phyloP scores from a whole-genome alignment of 2,888 invertebrate species.

The Lasioglossum calceatum region DNA sequence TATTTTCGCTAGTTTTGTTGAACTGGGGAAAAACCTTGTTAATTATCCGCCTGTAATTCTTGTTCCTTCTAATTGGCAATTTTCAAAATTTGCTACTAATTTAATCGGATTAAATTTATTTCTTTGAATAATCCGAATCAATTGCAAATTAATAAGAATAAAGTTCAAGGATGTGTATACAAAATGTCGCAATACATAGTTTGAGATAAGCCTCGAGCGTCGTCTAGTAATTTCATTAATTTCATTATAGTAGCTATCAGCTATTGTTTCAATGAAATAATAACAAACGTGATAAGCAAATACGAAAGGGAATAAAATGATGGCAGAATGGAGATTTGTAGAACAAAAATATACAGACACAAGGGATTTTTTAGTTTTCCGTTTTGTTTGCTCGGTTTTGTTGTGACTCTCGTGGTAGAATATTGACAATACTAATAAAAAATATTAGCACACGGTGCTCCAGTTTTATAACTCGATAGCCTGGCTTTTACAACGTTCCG shows the following conservation, averaged over 20 bases:
- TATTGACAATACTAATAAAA: neutral
- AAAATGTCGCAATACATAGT: neutral
- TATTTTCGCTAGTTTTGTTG: neutral
- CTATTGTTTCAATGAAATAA: no score
- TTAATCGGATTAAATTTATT: neutral
- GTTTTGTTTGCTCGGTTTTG: neutral
- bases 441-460: neutral
- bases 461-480: neutral
- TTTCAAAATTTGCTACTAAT: neutral
- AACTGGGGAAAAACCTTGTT: neutral
- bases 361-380: neutral
- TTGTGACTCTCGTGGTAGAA: neutral
- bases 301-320: neutral
- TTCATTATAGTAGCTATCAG: neutral
- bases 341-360: neutral
- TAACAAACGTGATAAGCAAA: neutral
- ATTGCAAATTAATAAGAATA: neutral
- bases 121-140: neutral
- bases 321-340: neutral
- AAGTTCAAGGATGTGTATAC: neutral
- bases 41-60: neutral
- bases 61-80: neutral
- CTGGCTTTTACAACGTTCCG: neutral
- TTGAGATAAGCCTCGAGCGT: neutral
- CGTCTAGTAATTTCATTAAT: neutral